Conservation (phyloP, 2,113 vertebrate species). For the Trochalopteron elliotii region DNA sequence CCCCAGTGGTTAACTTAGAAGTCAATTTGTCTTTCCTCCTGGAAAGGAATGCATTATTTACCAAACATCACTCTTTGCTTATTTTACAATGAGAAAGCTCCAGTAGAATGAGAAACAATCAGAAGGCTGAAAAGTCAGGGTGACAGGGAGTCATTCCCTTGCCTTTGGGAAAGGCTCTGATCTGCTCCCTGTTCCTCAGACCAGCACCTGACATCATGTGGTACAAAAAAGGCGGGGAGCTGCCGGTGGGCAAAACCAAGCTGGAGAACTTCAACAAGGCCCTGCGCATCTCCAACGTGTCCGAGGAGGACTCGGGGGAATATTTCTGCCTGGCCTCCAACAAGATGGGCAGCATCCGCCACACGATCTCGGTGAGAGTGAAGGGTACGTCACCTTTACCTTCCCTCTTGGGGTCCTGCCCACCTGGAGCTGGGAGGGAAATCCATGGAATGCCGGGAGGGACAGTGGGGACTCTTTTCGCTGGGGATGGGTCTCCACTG, state of each 20-base stretch:
- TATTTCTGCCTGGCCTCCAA: conserved; percentile 95
- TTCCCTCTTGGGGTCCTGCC: not conserved
- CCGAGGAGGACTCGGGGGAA: conserved; percentile 92
- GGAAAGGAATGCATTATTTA: no score
- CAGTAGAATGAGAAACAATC: no score
- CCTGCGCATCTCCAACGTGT: conserved; percentile 85
- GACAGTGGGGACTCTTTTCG: not conserved
- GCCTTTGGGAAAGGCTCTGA: not conserved
- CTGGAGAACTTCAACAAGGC: conserved; percentile 92
- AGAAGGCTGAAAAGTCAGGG: no score
- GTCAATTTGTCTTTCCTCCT: no score
- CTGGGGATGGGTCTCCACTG: not conserved
- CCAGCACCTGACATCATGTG: conserved; percentile 91
- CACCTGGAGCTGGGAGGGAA: not conserved
- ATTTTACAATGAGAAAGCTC: no score
- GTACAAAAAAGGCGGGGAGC: conserved; percentile 94
- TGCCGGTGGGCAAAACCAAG: conserved; percentile 84
- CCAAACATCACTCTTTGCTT: no score
- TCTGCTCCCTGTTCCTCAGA: conserved; percentile 61
- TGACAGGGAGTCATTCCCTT: not conserved
- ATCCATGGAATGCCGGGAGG: not conserved
- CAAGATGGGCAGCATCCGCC: conserved; percentile 90
- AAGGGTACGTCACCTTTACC: conserved; percentile 86
- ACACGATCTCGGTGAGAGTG: conserved; percentile 93
- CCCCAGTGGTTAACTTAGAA: no score